phyloP scores from a whole-genome alignment of 2,888 invertebrate species.

The Ornithoptera priamus region DNA sequence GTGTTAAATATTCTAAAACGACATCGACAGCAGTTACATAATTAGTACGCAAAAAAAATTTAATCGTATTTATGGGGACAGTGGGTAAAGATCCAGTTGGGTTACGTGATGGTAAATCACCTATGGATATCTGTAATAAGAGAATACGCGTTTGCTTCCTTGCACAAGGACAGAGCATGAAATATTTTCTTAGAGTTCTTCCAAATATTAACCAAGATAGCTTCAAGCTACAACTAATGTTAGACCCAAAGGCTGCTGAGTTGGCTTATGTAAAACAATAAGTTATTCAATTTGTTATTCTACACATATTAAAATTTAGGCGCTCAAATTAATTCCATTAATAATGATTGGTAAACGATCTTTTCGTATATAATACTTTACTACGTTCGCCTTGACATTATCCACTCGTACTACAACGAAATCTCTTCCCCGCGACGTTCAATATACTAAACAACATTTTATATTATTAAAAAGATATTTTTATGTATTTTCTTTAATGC shows the following conservation, averaged over 20 bases:
- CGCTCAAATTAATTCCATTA: slow-evolving; percentile 11
- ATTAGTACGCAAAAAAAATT: neutral
- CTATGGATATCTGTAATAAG: neutral
- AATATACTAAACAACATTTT: neutral
- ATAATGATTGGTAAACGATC: neutral
- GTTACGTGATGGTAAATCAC: no score
- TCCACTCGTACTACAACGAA: slow-evolving; percentile 1
- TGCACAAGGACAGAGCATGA: neutral
- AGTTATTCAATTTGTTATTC: no score
- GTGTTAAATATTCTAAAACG: neutral
- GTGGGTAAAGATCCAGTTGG: neutral
- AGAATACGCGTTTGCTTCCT: neutral
- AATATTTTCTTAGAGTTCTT: neutral
- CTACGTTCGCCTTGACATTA: slow-evolving; percentile 21
- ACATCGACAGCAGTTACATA: neutral
- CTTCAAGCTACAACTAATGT: neutral
- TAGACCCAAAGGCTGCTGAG: no score
- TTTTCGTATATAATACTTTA: slow-evolving; percentile 11
- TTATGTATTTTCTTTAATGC: neutral
- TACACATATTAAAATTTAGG: neutral
- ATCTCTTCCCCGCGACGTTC: neutral
- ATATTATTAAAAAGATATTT: neutral
- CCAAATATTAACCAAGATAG: neutral
- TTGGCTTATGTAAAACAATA: no score
- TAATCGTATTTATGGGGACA: neutral